Evolutionary conservation across 2,113 vertebrate species (phyloP).

Genomic region (Jacana jacana): DNA sequence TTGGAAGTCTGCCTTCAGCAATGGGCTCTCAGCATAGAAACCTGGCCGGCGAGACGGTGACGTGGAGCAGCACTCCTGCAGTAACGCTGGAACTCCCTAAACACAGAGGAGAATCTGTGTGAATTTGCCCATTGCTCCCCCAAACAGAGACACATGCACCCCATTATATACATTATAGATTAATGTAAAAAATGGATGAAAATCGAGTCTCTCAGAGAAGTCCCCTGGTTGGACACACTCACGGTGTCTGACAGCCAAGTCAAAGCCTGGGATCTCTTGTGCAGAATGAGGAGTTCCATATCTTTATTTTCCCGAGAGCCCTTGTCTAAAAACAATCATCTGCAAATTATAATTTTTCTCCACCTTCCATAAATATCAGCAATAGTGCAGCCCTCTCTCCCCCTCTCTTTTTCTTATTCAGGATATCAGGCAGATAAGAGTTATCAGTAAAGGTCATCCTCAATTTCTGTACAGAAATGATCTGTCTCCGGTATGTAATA

Average conservation of each 20-base stretch:
- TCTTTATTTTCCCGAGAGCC: not conserved
- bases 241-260: not conserved
- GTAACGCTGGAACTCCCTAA: not conserved
- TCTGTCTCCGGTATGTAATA: conserved; percentile 98
- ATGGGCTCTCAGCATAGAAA: not conserved
- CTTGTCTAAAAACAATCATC: conserved; percentile 51
- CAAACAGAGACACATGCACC: not conserved
- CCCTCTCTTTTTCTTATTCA: conserved; percentile 76
- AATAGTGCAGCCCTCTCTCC: conserved; percentile 24
- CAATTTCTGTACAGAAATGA: conserved; percentile 99
- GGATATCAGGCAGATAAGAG: conserved; percentile 87
- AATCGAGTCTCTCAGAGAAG: not conserved
- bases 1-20: not conserved
- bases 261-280: not conserved
- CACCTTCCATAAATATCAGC: conserved; percentile 72
- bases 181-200: not conserved
- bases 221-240: not conserved
- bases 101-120: not conserved
- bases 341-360: conserved; percentile 69
- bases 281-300: not conserved
- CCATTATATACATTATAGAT: not conserved
- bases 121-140: not conserved
- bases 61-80: not conserved
- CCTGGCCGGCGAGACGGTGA: not conserved
- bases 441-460: conserved; percentile 98